Evolutionary conservation across 2,888 invertebrate species (phyloP), one percentile per base, ranked within the genome.

Genomic region (Elegia similella): DNA sequence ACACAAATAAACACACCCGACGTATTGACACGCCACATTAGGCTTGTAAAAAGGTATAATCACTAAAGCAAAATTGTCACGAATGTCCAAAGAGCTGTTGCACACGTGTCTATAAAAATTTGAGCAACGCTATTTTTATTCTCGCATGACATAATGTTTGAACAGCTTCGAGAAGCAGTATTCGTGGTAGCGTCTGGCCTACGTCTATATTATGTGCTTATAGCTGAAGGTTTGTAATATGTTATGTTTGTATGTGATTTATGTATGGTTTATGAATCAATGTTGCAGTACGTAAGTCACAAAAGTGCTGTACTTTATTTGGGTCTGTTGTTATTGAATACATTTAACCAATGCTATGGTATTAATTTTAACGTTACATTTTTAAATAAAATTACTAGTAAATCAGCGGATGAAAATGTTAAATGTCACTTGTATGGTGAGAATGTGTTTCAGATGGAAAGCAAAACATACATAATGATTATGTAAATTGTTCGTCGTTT

Each of bases 141-240:
- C 3, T 50, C 34, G 34, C 34, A 50, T 16, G 34, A 34, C 34
- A 50, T 17, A 50, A 50, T 50, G 34, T 50, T 34, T 16, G 23
- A n/a, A 17, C n/a, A 46, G 46, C 23, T 38, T 50, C 10, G 12
- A 34, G 38, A 16, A 17, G 50, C 48, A 32, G n/a, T 32, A 32
- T 30, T 48, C 13, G 32, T 34, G 38, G 16, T 34, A 7, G 12
- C 17, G 15, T 23, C 12, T 23, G 23, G 8, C 29, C 46, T 23
- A 46, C n/a, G 3, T 46, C 6, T 46, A 6, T 46, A 3, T 46
- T 46, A 46, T 13, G 10, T 42, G 12, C 13, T 13, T 44, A 16
- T 38, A 12, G n/a, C 38, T 46, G 10, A 12, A 12, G n/a, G 5
- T n/a, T n/a, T n/a, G 10, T 38, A n/a, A 38, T 2, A 38, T n/a